Evolutionary conservation across 2,113 vertebrate genomes (phyloP).

Genomic region (Xiphias gladius): DNA sequence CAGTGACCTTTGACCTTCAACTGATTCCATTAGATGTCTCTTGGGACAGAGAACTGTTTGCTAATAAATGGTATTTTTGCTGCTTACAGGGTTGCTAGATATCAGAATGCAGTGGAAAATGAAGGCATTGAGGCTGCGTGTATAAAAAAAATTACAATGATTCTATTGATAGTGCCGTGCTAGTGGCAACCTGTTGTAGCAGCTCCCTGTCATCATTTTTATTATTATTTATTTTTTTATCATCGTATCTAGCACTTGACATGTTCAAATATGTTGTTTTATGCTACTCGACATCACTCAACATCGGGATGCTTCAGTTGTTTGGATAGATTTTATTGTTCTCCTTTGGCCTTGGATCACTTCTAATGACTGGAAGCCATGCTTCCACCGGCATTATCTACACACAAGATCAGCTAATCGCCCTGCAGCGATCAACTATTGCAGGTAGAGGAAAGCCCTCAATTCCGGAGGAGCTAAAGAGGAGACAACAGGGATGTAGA

Average conservation of each 20-base stretch:
- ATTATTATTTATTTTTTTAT: background rate
- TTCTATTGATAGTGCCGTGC: background rate
- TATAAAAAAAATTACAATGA: background rate
- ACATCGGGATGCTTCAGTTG: background rate
- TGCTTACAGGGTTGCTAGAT: background rate
- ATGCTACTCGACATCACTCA: background rate
- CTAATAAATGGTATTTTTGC: slow-evolving; percentile 43
- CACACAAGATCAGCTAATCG: background rate
- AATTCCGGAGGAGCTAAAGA: background rate
- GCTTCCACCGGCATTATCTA: background rate
- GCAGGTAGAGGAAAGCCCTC: background rate
- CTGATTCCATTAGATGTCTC: slow-evolving; percentile 47
- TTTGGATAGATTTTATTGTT: background rate
- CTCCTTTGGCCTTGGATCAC: too few relatives aligned
- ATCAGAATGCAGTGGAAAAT: slow-evolving; percentile 7
- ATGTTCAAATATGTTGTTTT: background rate
- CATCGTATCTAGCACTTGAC: background rate
- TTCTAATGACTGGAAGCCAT: background rate
- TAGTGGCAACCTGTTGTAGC: slow-evolving; percentile 7
- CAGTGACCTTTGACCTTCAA: slow-evolving; percentile 43
- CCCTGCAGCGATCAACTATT: background rate
- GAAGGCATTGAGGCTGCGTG: background rate
- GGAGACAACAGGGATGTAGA: background rate
- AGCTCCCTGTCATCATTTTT: background rate
- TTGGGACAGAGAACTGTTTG: slow-evolving; percentile 40